Evolutionary conservation across 1,140 invertebrate species (phyloP), one percentile per base, ranked within the genome.

Genomic region (Conopomorpha cramerella): DNA sequence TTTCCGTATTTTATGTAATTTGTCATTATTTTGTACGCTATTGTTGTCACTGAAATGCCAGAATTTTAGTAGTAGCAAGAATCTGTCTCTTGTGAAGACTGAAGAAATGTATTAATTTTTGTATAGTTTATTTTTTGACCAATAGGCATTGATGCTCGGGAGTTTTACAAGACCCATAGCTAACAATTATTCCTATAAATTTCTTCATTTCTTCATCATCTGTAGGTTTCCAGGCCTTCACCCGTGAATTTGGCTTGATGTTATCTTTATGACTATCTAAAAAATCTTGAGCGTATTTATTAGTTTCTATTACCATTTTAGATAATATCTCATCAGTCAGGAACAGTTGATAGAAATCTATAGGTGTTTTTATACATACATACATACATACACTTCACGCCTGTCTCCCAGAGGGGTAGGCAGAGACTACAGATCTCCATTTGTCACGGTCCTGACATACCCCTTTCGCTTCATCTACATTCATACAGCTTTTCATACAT

Each of bases 11-110:
- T 73, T 73, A 4, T 34, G 36, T 15, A 71, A 37, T 38, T 55
- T 39, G 32, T 61, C 48, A 38, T n/a, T n/a, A n/a, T 33, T 36
- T 23, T 23, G 1, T 29, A 12, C 13, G 2, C 28, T 13, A 19
- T 34, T 13, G 31, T 60, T 52, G 18, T 72, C 40, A 29, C 26
- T 43, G 44, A 73, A 74, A 46, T 72, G 68, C 32, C 55, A 39
- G 38, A 55, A 53, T 46, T 43, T 51, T 11, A 66, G 32, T 28
- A 72, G 33, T 4, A 68, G 4, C 38, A 61, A 38, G 47, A 72
- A 77, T 35, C 61, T 31, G 36, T 77, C 58, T 42, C 62, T 49
- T 7, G 31, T 30, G 54, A 71, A 67, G 6, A 53, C 0, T 0
- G 34, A 33, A 2, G 7, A 8, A 14, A 45, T 41, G 16, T 39